phyloP scores from a whole-genome alignment of 2,888 invertebrate species.

The Trypoxylon attenuatum region DNA sequence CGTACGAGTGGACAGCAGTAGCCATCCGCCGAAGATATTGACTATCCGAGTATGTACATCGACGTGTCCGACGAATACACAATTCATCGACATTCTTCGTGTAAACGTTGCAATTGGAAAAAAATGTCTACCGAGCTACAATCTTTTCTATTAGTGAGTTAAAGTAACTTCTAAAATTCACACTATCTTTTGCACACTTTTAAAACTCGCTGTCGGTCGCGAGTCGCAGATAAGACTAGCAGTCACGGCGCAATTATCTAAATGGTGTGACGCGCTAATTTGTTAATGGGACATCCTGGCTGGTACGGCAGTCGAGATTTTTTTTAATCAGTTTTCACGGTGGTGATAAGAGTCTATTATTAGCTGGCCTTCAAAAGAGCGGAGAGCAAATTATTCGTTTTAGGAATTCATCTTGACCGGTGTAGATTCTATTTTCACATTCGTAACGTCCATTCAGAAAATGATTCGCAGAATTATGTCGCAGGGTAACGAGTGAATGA shows the following conservation, averaged over 20 bases:
- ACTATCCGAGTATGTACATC: conserved; percentile 27
- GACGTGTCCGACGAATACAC: conserved; percentile 14
- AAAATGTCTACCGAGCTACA: too few relatives aligned
- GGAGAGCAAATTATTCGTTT: conserved; percentile 19
- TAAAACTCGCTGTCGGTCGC: too few relatives aligned
- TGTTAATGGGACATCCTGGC: conserved; percentile 61
- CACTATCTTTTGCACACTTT: too few relatives aligned
- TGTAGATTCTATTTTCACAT: too few relatives aligned
- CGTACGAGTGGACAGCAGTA: conserved; percentile 28
- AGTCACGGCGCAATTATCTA: conserved; percentile 39
- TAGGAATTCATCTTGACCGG: conserved; percentile 20
- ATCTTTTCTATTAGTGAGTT: too few relatives aligned
- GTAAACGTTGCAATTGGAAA: too few relatives aligned
- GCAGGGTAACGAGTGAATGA: too few relatives aligned
- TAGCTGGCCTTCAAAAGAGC: conserved; percentile 47
- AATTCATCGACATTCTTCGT: conserved; percentile 14
- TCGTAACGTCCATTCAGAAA: too few relatives aligned
- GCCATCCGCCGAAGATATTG: conserved; percentile 35
- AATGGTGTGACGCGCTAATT: conserved; percentile 51
- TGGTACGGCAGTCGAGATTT: conserved; percentile 41
- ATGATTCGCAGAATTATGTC: too few relatives aligned
- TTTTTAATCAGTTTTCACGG: conserved; percentile 51
- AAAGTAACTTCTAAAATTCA: too few relatives aligned
- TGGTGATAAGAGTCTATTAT: conserved; percentile 49
- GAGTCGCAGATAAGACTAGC: neutral